Percentiles rank a stretch among this genome's conserved stretches.
Conservation (phyloP, 2,888 invertebrate genomes). For the Drosophila recens region DNA sequence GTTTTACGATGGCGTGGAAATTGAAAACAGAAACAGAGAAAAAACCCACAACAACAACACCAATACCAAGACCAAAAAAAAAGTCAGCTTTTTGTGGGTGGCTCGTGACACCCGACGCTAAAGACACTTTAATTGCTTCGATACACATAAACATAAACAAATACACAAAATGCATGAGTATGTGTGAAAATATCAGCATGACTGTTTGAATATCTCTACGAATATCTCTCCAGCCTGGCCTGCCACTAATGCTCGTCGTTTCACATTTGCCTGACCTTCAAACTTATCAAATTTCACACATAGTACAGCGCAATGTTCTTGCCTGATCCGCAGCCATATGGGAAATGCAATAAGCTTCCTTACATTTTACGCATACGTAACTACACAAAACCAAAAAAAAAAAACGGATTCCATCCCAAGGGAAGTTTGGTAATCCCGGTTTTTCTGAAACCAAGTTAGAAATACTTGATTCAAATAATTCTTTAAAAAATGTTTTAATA, state of each 20-base stretch:
- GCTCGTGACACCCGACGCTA: constrained; percentile 60
- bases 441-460: too few species aligned
- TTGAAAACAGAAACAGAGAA: constrained; percentile 61
- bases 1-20: constrained; percentile 75
- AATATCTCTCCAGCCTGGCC: constrained; percentile 14
- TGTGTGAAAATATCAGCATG: constrained; percentile 16
- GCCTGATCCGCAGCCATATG: constrained; percentile 35
- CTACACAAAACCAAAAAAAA: too few species aligned
- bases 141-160: constrained; percentile 34
- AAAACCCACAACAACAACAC: constrained; percentile 16
- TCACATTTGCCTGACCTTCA: constrained; percentile 75
- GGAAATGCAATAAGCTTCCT: constrained; percentile 70
- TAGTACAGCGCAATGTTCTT: neutral
- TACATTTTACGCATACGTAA: neutral
- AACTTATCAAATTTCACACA: constrained; percentile 63
- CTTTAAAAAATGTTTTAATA: too few species aligned
- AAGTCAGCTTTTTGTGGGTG: constrained; percentile 36
- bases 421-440: too few species aligned
- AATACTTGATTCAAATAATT: too few species aligned
- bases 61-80: constrained; percentile 14
- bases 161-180: constrained; percentile 13
- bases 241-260: constrained; percentile 62
- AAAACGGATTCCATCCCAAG: too few species aligned
- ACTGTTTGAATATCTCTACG: constrained; percentile 29
- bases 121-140: constrained; percentile 78